Conservation (phyloP, 2,888 invertebrate genomes). For the Aphelenchoides bicaudatus region DNA sequence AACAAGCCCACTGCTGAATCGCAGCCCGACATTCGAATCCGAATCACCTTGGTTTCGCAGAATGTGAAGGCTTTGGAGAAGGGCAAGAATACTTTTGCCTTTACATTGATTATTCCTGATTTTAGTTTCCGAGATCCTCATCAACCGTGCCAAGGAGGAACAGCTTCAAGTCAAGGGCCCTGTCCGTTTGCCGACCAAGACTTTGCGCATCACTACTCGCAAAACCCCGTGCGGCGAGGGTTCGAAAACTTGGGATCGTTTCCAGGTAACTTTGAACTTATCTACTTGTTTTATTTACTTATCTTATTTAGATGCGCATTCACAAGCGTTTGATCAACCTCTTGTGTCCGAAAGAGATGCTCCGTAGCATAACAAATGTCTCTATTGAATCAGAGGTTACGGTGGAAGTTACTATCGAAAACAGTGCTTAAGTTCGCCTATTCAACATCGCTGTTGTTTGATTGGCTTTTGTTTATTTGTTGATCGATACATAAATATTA, state of each 20-base stretch:
- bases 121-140: constrained; percentile 87
- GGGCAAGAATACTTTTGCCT: constrained; percentile 64
- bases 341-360: constrained; percentile 95
- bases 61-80: constrained; percentile 96
- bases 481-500: too few relatives aligned
- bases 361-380: constrained; percentile 97
- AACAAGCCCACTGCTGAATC: too few relatives aligned
- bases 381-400: constrained; percentile 99
- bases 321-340: constrained; percentile 97
- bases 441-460: background rate
- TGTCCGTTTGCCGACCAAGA: constrained; percentile 97
- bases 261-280: constrained; percentile 41
- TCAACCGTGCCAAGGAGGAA: constrained; percentile 93
- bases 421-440: constrained; percentile 28
- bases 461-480: constrained; percentile 9
- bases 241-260: constrained; percentile 98
- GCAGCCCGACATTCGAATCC: constrained; percentile 66
- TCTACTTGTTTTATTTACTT: background rate
- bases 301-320: constrained; percentile 82
- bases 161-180: constrained; percentile 95
- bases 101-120: background rate
- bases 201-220: constrained; percentile 92
- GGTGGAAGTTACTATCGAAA: constrained; percentile 88
- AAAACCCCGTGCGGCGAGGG: constrained; percentile 99
- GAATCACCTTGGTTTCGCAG: constrained; percentile 93